A percentile compares a stretch with the other conserved stretches of the same genome.
phyloP scores from a whole-genome alignment of 2,888 invertebrate genomes.

The Drosophila basisetae region DNA sequence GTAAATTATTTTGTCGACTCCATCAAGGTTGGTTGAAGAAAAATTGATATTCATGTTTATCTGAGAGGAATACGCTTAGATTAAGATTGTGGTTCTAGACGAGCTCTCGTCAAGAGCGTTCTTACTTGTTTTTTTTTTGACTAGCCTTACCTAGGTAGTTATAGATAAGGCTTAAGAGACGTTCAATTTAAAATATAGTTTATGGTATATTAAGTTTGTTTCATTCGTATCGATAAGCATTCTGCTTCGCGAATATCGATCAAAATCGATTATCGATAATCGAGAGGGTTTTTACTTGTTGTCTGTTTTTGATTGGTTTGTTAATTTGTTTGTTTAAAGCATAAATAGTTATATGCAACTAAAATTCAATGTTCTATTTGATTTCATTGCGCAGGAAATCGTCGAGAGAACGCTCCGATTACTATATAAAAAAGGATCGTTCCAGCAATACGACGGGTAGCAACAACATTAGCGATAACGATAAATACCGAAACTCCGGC shows the following conservation, averaged over 20 bases:
- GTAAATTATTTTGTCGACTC: background rate
- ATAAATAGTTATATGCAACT: background rate
- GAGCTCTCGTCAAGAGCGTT: background rate
- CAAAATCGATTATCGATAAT: background rate
- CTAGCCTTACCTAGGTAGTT: background rate
- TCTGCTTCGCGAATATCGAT: background rate
- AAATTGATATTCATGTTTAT: background rate
- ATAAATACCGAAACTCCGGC: conserved; percentile 80
- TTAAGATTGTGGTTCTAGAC: background rate
- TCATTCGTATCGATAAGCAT: no score
- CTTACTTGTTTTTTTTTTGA: background rate
- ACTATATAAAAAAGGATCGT: conserved; percentile 80
- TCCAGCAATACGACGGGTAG: conserved; percentile 53
- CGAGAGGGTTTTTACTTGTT: background rate
- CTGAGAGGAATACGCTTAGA: background rate
- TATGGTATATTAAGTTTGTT: background rate
- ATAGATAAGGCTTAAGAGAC: background rate
- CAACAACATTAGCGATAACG: conserved; percentile 67
- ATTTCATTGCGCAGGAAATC: conserved; percentile 54
- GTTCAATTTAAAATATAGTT: background rate
- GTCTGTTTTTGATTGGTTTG: background rate
- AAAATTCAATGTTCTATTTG: background rate
- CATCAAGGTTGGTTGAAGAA: background rate
- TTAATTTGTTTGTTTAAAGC: no score
- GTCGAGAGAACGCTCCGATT: conserved; percentile 81